Conservation (phyloP, 2,888 invertebrate species). For the Anoncus sp. region DNA sequence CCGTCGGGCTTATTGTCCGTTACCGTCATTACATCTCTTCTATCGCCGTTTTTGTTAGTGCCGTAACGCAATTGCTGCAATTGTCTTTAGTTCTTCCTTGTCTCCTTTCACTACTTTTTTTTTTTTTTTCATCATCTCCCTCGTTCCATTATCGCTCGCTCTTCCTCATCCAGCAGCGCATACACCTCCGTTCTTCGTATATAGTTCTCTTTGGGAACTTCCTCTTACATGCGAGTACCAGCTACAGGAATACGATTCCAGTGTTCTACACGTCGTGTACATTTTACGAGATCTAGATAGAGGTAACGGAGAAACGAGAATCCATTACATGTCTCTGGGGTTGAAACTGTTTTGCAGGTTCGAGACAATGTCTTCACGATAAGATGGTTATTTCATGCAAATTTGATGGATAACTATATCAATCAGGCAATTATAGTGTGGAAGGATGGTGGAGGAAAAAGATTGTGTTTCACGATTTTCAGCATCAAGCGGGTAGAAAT, state of each 20-base stretch:
- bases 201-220: neutral
- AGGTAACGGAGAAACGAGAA: neutral
- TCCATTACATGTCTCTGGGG: neutral
- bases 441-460: too few relatives aligned
- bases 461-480: neutral
- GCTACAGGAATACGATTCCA: neutral
- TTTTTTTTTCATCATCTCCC: neutral
- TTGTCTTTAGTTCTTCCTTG: slow-evolving; percentile 52
- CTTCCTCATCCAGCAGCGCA: slow-evolving; percentile 9
- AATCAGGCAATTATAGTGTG: too few relatives aligned
- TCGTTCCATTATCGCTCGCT: neutral
- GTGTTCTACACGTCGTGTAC: neutral
- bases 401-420: neutral
- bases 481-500: too few relatives aligned
- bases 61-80: slow-evolving; percentile 62
- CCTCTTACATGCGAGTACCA: neutral
- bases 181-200: slow-evolving; percentile 4
- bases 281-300: neutral
- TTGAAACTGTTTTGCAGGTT: neutral
- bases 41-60: slow-evolving; percentile 62
- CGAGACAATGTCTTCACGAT: neutral
- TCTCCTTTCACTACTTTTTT: slow-evolving; percentile 19
- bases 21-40: slow-evolving; percentile 59
- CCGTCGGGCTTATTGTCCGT: slow-evolving; percentile 59
- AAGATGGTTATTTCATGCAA: neutral